phyloP scores from a whole-genome alignment of 2,113 vertebrate species.

The Lota lota region DNA sequence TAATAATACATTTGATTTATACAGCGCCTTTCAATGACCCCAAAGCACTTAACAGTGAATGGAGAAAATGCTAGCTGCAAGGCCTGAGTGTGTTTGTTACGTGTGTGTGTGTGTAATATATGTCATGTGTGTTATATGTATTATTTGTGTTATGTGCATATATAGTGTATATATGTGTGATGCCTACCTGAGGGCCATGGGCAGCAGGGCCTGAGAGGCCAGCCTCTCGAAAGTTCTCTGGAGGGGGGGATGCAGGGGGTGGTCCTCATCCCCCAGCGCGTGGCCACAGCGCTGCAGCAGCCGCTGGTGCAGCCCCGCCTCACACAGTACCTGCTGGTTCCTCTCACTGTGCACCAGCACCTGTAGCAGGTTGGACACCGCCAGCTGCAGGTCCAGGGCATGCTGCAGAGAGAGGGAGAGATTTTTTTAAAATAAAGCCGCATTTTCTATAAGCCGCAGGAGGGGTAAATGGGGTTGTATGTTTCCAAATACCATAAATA shows the following conservation, averaged over 20 bases:
- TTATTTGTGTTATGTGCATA: too few relatives aligned
- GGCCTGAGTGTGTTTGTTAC: too few relatives aligned
- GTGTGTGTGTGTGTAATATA: too few relatives aligned
- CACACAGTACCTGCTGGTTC: conserved; percentile 96
- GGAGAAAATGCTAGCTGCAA: too few relatives aligned
- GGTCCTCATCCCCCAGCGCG: conserved; percentile 92
- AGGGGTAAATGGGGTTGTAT: too few relatives aligned
- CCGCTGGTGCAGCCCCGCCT: conserved; percentile 87
- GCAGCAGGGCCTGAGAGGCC: conserved; percentile 93
- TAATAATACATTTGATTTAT: too few relatives aligned
- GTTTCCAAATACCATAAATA: too few relatives aligned
- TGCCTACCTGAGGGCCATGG: conserved; percentile 87
- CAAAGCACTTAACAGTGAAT: too few relatives aligned
- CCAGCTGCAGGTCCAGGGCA: conserved; percentile 91
- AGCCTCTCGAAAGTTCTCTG: conserved; percentile 97
- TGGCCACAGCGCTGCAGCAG: conserved; percentile 89
- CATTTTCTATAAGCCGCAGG: too few relatives aligned
- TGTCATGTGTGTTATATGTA: too few relatives aligned
- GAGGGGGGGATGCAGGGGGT: conserved; percentile 88
- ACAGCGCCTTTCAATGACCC: too few relatives aligned
- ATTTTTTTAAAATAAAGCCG: too few relatives aligned
- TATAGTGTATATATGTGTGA: not conserved
- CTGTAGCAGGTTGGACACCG: conserved; percentile 92
- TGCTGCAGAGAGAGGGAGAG: conserved; percentile 71
- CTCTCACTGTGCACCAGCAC: conserved; percentile 90